A percentile compares a stretch with the other conserved stretches of the same genome.
Evolutionary conservation across 2,113 vertebrate species (phyloP).

Genomic region (Tachycineta bicolor): DNA sequence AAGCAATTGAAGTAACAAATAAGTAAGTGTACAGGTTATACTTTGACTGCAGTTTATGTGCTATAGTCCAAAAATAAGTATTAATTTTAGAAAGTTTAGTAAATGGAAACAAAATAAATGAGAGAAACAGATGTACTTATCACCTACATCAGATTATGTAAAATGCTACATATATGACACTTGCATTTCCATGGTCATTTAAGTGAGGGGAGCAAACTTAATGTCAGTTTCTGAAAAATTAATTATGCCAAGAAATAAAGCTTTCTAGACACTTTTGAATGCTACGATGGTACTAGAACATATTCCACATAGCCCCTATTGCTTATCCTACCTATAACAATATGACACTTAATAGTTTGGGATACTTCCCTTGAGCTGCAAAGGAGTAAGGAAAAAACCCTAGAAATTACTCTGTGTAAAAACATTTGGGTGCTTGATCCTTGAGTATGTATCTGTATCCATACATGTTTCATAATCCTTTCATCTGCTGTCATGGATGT

Average conservation of each 20-base stretch:
- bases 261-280: neutral
- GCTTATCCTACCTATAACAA: neutral
- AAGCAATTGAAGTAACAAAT: neutral
- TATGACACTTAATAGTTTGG: neutral
- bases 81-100: neutral
- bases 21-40: neutral
- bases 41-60: neutral
- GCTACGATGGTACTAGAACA: neutral
- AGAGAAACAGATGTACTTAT: neutral
- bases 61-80: neutral
- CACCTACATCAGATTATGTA: neutral
- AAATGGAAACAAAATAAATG: neutral
- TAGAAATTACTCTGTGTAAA: neutral
- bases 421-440: neutral
- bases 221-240: neutral
- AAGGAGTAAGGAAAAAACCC: neutral
- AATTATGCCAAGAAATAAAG: neutral
- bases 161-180: neutral
- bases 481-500: neutral
- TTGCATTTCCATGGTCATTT: neutral
- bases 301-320: neutral
- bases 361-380: neutral
- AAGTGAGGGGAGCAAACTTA: neutral
- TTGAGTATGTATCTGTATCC: neutral
- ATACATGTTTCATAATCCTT: neutral